Base-by-base conservation (phyloP, 1,140 invertebrate species). In the Berghia stephanieae region DNA sequence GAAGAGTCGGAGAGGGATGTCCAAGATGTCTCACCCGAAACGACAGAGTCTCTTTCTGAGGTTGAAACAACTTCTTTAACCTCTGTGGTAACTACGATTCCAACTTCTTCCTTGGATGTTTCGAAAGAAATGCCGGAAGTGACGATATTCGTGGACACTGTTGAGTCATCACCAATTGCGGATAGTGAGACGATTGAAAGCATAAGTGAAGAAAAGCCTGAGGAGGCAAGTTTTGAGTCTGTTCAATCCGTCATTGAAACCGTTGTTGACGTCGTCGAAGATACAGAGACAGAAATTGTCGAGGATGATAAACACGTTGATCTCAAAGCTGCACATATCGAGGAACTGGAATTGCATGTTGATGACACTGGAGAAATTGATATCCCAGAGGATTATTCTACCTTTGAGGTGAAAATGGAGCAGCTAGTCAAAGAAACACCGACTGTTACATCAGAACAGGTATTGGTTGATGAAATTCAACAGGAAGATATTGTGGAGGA, bases 341-440 rank as follows among this genome's bases (percentile, higher is more conserved):
- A 68, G 55, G 46, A 49, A 66, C 49, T 43, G 27, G 13, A 40
- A 27, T 31, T 66, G 21, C 36, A 27, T 43, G 73, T 79, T 55
- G 79, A 78, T 57, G 77, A 76, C 3, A 67, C 74, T 6, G 69
- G 74, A 73, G 77, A 78, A 21, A 49, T 49, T 66, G 77, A 63
- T 16, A 63, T 63, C 57, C 57, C 57, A 10, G 57, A 63, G 57
- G 57, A 63, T 31, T 63, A 63, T 31, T 63, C 57, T 63, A 31
- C 57, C 8, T 63, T 63, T 63, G 57, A 63, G 57, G 27, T 24
- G 27, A 63, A 16, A 10, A 31, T 63, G 34, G 57, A 63, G 8
- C 10, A 10, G 57, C 57, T 63, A 24, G 18, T 63, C 18, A 63
- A 63, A 27, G 57, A 63, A 16, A 10, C 18, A 27, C 57, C 57